These are phyloP conservation scores for Eledona agricola DNA, from an alignment of 2,888 invertebrate genomes.

Conservation along the genomic window DNA sequence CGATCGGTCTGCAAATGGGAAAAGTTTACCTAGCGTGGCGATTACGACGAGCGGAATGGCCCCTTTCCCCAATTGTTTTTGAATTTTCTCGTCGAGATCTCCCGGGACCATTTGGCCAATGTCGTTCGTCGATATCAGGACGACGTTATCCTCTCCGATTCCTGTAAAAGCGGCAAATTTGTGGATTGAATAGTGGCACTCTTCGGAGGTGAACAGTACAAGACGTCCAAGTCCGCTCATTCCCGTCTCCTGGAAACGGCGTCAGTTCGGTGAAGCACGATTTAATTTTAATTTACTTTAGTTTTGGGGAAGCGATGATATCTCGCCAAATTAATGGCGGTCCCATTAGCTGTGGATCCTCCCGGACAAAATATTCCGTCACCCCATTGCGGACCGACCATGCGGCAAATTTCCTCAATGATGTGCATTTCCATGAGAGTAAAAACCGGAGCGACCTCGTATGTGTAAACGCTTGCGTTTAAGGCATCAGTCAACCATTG, in stretches of 20 bases:
- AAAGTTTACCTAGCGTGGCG: slow-evolving; percentile 59
- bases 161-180: slow-evolving; percentile 69
- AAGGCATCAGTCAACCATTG: slow-evolving; percentile 66
- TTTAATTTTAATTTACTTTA: slow-evolving; percentile 55
- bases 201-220: slow-evolving; percentile 66
- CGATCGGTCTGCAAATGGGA: slow-evolving; percentile 5
- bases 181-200: slow-evolving; percentile 70
- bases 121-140: slow-evolving; percentile 61
- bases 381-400: slow-evolving; percentile 62
- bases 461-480: slow-evolving; percentile 66
- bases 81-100: slow-evolving; percentile 58
- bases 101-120: slow-evolving; percentile 60
- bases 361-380: slow-evolving; percentile 68
- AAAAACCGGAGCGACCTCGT: slow-evolving; percentile 68
- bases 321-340: slow-evolving; percentile 66
- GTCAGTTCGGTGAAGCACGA: background rate
- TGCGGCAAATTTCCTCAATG: slow-evolving; percentile 62
- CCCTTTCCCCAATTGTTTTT: slow-evolving; percentile 52
- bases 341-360: slow-evolving; percentile 68
- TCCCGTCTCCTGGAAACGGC: slow-evolving; percentile 59
- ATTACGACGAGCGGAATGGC: slow-evolving; percentile 63
- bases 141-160: slow-evolving; percentile 68
- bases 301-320: slow-evolving; percentile 62
- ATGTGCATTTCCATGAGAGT: slow-evolving; percentile 65
- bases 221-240: slow-evolving; percentile 59